Conservation (phyloP, 2,113 vertebrate species). For the Setophaga kirtlandii region DNA sequence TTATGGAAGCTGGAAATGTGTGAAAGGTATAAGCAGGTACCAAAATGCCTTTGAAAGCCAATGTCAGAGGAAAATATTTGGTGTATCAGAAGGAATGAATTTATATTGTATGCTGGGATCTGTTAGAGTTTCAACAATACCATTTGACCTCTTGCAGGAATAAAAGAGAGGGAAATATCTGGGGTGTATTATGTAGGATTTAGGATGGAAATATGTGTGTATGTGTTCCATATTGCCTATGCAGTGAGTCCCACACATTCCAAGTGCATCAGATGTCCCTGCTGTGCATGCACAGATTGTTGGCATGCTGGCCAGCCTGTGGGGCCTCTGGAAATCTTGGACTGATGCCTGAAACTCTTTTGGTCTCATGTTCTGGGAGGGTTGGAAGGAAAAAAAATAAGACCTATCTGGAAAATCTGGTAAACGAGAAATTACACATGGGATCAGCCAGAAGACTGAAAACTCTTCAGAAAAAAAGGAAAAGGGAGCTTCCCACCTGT, state of each 20-base stretch:
- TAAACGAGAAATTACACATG: neutral
- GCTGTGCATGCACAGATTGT: neutral
- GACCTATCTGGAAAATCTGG: neutral
- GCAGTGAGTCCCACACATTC: neutral
- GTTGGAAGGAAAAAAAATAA: neutral
- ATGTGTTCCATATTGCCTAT: conserved; percentile 3
- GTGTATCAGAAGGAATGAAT: conserved; percentile 5
- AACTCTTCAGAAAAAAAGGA: neutral
- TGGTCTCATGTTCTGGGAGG: neutral
- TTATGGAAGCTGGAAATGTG: neutral
- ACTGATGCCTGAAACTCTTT: neutral
- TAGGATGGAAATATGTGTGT: conserved; percentile 18
- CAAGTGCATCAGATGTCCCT: neutral
- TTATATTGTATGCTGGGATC: neutral
- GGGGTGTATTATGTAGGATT: neutral
- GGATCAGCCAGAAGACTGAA: neutral
- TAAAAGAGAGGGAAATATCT: neutral
- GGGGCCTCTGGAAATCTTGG: conserved; percentile 32
- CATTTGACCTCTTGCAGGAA: neutral
- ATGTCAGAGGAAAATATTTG: neutral
- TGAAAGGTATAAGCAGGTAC: neutral
- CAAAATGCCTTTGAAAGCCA: conserved; percentile 10
- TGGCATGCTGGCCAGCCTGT: neutral
- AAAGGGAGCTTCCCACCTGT: neutral
- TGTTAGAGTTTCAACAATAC: neutral